Evolutionary conservation across 2,888 invertebrate species (phyloP).

Genomic region (Apantesis nais): DNA sequence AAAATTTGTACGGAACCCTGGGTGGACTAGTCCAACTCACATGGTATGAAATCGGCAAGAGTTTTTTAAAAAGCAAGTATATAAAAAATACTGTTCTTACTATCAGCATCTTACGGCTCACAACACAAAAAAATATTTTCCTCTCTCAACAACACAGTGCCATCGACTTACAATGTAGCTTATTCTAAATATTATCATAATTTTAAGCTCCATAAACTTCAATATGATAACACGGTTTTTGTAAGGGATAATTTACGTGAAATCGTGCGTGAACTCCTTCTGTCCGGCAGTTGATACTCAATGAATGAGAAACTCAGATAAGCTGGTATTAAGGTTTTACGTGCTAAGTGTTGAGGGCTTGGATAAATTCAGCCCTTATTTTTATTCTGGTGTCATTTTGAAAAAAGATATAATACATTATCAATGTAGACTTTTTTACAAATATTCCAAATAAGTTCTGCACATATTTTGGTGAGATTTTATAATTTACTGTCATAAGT

Average conservation of each 20-base stretch:
- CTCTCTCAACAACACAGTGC: background rate
- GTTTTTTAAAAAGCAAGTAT: background rate
- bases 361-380: constrained; percentile 12
- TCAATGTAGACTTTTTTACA: too few species aligned
- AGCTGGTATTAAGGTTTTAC: constrained; percentile 36
- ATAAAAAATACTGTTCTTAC: background rate
- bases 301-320: constrained; percentile 52
- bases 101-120: background rate
- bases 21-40: too few species aligned
- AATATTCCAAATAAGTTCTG: too few species aligned
- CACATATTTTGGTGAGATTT: too few species aligned
- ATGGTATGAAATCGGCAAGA: background rate
- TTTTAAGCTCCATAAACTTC: constrained; percentile 43
- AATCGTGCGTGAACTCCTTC: constrained; percentile 48
- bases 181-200: constrained; percentile 38
- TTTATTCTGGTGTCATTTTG: background rate
- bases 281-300: constrained; percentile 44
- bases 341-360: constrained; percentile 18
- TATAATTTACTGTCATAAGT: too few species aligned
- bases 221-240: constrained; percentile 41
- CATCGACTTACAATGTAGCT: background rate
- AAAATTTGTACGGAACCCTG: too few species aligned
- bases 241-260: constrained; percentile 48
- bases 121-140: constrained; percentile 2
- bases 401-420: background rate